Evolutionary conservation across 1,140 invertebrate genomes (phyloP), one percentile per base, ranked within the genome.

Genomic region (Zaprionus davidi): DNA sequence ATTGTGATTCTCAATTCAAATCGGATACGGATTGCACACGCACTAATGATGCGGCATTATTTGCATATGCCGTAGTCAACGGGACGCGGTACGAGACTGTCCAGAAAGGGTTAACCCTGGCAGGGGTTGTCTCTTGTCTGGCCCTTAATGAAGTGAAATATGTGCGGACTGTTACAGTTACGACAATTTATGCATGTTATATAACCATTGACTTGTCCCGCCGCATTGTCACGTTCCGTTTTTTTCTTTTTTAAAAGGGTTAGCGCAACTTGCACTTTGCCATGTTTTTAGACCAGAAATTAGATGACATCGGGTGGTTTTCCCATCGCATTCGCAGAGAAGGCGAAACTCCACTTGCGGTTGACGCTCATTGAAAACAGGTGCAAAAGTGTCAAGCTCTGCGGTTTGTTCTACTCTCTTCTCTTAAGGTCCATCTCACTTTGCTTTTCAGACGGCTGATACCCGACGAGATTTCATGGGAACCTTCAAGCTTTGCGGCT

Each of bases 41-140:
- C 81, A 84, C 84, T 88, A 88, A 88, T 88, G 84, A 88, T 84
- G 84, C 64, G 78, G 72, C 85, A 88, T 84, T 90, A 88, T 84
- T 88, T 88, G 84, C 84, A 88, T 88, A 88, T 88, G 84, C 65
- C 57, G 6, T 56, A 51, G 46, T 22, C 46, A 24, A 22, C 49
- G 72, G 83, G 88, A 84, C 88, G 78, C 60, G 53, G 2, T 15
- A 31, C 24, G 58, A 22, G 38, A 28, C 31, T 66, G 73, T 36
- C 73, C 75, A 72, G 66, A 73, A 84, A 79, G 85, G 85, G 85
- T 90, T 90, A 84, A 71, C 59, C 41, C 6, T 17, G n/a, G n/a
- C 15, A 13, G 20, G 46, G 46, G 49, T 3, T 15, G n/a, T 64
- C 28, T 65, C 36, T 51, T 51, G 20, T 12, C 53, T 56, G 49